Conservation (phyloP, 2,797 vertebrate genomes). For the Passerculus sandwichensis region DNA sequence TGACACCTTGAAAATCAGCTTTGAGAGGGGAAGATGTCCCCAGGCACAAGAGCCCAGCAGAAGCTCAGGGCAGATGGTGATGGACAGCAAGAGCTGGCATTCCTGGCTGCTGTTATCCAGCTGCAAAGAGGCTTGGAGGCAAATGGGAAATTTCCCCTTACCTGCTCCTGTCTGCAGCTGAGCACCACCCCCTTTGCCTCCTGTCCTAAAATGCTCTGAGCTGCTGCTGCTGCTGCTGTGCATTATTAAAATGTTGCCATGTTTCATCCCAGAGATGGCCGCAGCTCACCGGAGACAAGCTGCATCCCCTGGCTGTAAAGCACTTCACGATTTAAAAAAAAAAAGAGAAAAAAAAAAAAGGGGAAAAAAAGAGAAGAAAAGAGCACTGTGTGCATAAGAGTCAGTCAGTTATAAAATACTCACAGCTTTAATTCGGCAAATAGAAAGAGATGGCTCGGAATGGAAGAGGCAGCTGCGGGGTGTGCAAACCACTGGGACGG, state of each 20-base stretch:
- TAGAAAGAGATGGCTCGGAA: background rate
- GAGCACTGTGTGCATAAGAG: background rate
- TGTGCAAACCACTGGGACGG: rapidly evolving
- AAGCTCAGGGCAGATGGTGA: background rate
- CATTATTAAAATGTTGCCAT: constrained; percentile 54
- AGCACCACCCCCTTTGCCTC: background rate
- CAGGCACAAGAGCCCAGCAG: background rate
- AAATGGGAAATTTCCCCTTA: background rate
- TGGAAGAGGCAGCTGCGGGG: background rate
- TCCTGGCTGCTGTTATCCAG: background rate
- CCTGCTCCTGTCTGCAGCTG: background rate
- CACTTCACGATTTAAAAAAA: background rate
- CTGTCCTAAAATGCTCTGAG: constrained; percentile 19
- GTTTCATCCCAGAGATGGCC: constrained; percentile 10
- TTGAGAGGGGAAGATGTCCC: background rate
- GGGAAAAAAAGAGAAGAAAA: background rate
- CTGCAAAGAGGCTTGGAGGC: background rate
- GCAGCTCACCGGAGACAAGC: background rate
- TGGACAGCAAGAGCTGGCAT: background rate
- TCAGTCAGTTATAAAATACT: background rate
- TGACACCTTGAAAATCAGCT: background rate
- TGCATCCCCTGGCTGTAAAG: background rate
- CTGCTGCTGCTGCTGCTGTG: constrained; percentile 11
- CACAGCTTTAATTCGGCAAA: background rate
- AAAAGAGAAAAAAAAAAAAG: background rate